Evolutionary conservation across 2,888 invertebrate species (phyloP).

Genomic region (Portevinia maculata): DNA sequence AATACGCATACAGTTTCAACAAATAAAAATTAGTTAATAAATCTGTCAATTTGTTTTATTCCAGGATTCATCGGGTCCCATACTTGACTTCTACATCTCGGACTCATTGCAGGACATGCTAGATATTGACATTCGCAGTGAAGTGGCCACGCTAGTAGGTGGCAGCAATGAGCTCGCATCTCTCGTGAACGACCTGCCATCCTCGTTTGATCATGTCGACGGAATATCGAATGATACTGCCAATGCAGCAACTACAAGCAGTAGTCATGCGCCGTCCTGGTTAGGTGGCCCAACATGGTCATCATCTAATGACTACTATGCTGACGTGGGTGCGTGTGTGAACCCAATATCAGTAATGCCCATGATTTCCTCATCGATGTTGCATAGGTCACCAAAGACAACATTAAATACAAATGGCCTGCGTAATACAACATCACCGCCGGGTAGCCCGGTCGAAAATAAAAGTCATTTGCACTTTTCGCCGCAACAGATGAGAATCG

Average conservation of each 20-base stretch:
- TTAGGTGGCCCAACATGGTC: conserved; percentile 79
- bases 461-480: conserved; percentile 90
- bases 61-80: conserved; percentile 85
- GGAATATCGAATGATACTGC: conserved; percentile 78
- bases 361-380: conserved; percentile 85
- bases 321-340: conserved; percentile 88
- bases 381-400: conserved; percentile 78
- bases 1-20: not conserved
- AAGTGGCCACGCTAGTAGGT: conserved; percentile 91
- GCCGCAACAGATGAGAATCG: conserved; percentile 87
- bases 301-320: conserved; percentile 85
- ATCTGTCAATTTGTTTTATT: conserved; percentile 77
- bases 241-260: conserved; percentile 68
- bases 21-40: conserved; percentile 13
- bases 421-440: conserved; percentile 82
- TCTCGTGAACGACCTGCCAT: conserved; percentile 80
- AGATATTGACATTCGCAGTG: conserved; percentile 94
- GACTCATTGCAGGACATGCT: conserved; percentile 94
- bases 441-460: conserved; percentile 86
- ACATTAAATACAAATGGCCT: conserved; percentile 78
- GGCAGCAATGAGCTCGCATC: conserved; percentile 87
- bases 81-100: conserved; percentile 87
- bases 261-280: conserved; percentile 77
- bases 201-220: conserved; percentile 82
- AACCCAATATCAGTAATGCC: conserved; percentile 96